Base-by-base conservation (phyloP, 2,888 invertebrate species). In the Peribatodes rhomboidaria region DNA sequence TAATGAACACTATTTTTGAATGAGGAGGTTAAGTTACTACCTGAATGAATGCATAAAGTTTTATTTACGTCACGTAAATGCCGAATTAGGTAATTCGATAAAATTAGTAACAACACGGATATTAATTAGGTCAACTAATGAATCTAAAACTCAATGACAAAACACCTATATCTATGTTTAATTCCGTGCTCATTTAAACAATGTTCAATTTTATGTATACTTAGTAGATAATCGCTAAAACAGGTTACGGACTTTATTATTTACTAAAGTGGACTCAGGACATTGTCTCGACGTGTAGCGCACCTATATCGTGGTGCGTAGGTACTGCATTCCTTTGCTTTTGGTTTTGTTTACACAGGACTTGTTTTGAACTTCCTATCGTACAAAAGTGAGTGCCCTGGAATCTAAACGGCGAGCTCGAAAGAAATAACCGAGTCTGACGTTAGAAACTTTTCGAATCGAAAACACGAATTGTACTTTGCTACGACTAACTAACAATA, bases 281-380 rank as follows among this genome's bases (percentile, higher is more conserved):
- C 47, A 35, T 63, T 11, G 39, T 27, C 49, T n/a, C n/a, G 35
- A 13, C 14, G 3, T 39, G 10, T 55, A 52, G 54, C 33, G 22
- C 44, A 44, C 44, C 16, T 57, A 39, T 27, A 13, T 53, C 20
- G 39, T 10, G 18, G 13, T 60, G 22, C 27, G 22, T 60, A 18
- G 20, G 22, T 46, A 53, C 68, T 62, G 68, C 75, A 73, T 74
- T 71, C 71, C 73, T 57, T 42, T 67, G 70, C 70, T 74, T 80
- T 76, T 78, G 75, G 70, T 77, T 71, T 71, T 72, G 61, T 71
- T 69, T 49, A 41, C 27, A 31, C 10, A 50, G 16, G 35, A 49
- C 63, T 58, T 33, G 53, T 58, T 58, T 62, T 46, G 52, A 54
- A 54, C 53, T 54, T 63, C 16, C 41, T 18, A 46, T 27, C 16